phyloP scores from a whole-genome alignment of 1,140 invertebrate genomes.

The Conus betulinus region DNA sequence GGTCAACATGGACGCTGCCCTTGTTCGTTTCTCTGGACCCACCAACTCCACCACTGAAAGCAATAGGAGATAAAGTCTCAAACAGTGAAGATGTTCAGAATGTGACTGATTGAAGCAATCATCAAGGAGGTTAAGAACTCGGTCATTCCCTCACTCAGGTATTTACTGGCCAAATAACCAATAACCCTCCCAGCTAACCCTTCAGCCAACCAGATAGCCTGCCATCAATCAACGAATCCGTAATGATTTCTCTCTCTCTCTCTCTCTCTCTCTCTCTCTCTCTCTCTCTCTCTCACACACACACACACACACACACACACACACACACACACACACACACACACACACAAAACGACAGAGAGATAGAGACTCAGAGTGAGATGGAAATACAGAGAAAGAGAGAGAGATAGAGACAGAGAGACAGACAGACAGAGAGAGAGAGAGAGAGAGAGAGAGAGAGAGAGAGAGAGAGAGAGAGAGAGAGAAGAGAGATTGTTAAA shows the following conservation, averaged over 20 bases:
- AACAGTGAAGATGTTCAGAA: background rate
- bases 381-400: background rate
- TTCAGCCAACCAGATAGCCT: too few relatives aligned
- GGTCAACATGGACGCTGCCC: background rate
- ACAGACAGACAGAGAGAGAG: background rate
- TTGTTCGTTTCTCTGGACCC: background rate
- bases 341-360: background rate
- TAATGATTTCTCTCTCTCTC: too few relatives aligned
- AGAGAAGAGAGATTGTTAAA: background rate
- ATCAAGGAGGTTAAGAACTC: background rate
- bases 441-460: background rate
- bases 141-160: too few relatives aligned
- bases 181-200: too few relatives aligned
- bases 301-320: too few relatives aligned
- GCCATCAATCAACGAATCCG: too few relatives aligned
- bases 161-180: too few relatives aligned
- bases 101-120: background rate
- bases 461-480: background rate
- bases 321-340: too few relatives aligned
- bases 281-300: too few relatives aligned
- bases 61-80: too few relatives aligned
- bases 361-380: background rate
- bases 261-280: too few relatives aligned
- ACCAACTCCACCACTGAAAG: conserved; percentile 2
- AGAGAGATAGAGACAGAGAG: background rate